These are phyloP conservation scores for Enoplolaimus lenunculus DNA, from an alignment of 2,888 invertebrate genomes.

Conservation along the genomic window DNA sequence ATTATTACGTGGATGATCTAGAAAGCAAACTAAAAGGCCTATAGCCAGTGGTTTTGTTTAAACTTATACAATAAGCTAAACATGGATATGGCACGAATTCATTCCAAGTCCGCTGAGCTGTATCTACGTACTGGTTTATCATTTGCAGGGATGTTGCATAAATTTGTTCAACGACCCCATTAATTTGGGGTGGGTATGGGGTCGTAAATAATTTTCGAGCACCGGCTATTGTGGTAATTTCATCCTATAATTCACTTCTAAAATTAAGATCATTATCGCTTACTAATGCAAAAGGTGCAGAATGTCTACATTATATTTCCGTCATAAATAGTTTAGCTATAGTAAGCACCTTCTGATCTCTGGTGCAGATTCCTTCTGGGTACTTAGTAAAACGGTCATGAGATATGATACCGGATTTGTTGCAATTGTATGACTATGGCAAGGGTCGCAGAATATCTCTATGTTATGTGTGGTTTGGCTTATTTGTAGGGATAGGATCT, in stretches of 20 bases:
- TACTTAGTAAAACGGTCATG: constrained; percentile 28
- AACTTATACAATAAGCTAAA: constrained; percentile 8
- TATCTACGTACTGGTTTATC: neutral
- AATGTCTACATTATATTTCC: neutral
- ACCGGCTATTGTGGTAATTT: neutral
- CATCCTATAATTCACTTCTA: neutral
- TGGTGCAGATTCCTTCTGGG: constrained; percentile 31
- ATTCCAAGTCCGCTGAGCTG: neutral
- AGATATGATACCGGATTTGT: constrained; percentile 29
- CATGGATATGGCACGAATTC: constrained; percentile 5
- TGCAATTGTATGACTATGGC: constrained; percentile 22
- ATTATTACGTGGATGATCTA: too few relatives aligned
- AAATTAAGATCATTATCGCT: constrained; percentile 5
- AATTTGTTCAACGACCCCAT: constrained; percentile 14
- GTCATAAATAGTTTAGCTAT: constrained; percentile 28
- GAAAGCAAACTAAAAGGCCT: neutral
- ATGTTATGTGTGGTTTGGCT: constrained; percentile 28
- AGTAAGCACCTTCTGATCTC: constrained; percentile 33
- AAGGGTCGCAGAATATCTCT: constrained; percentile 30
- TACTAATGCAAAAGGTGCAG: constrained; percentile 12
- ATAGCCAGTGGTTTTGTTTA: neutral
- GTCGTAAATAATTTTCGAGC: constrained; percentile 13
- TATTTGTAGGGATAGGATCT: constrained; percentile 20
- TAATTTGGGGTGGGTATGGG: constrained; percentile 4
- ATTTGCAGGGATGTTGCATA: neutral